Percentiles rank a stretch among this genome's conserved stretches.
These are phyloP conservation scores for Trissolcus basalis DNA, from an alignment of 1,140 invertebrate genomes.

Conservation along the genomic window DNA sequence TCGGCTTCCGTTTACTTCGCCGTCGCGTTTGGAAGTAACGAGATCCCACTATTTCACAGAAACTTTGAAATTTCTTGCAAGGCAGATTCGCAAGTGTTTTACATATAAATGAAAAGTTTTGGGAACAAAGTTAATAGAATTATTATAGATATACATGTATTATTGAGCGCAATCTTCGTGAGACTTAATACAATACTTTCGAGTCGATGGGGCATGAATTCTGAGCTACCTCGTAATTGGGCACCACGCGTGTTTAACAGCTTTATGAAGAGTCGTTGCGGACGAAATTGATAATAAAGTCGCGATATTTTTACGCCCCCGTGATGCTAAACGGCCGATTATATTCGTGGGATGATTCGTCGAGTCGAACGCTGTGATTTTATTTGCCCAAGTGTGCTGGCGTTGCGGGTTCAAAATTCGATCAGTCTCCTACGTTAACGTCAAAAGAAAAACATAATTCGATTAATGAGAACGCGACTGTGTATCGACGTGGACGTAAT, in stretches of 20 bases:
- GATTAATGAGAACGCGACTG: too few relatives aligned
- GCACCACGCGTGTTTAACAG: background rate
- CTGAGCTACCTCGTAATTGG: conserved; percentile 26
- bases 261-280: conserved; percentile 6
- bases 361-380: background rate
- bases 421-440: too few relatives aligned
- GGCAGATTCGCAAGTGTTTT: conserved; percentile 42
- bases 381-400: background rate
- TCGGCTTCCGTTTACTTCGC: conserved; percentile 55
- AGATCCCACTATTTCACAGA: conserved; percentile 59
- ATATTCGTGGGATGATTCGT: too few relatives aligned
- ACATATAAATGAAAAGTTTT: conserved; percentile 61
- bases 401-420: too few relatives aligned
- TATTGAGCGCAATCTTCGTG: conserved; percentile 21
- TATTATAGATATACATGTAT: conserved; percentile 53
- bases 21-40: conserved; percentile 52
- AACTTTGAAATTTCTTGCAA: conserved; percentile 60
- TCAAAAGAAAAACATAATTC: too few relatives aligned
- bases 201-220: conserved; percentile 32
- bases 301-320: conserved; percentile 8
- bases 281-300: conserved; percentile 11
- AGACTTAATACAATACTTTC: conserved; percentile 43
- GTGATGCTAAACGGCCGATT: too few relatives aligned
- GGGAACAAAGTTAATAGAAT: conserved; percentile 51
- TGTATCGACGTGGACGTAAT: background rate